Conservation (phyloP, 2,797 vertebrate genomes). For the Urophycis tenuis region DNA sequence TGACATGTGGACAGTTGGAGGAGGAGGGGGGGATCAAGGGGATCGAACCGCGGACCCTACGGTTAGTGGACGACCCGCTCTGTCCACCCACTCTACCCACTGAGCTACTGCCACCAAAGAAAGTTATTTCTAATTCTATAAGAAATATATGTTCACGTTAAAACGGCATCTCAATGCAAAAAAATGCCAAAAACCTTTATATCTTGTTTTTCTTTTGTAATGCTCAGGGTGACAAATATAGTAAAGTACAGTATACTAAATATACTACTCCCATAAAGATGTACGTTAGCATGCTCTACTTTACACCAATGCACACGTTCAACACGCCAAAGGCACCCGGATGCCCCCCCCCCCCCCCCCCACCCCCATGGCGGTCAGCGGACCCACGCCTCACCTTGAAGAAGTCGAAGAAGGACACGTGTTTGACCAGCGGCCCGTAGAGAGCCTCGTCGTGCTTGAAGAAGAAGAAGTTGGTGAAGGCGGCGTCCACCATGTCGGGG, state of each 20-base stretch:
- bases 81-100: too few species aligned
- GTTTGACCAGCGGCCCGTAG: slow-evolving; percentile 92
- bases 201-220: background rate
- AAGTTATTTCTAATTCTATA: background rate
- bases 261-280: too few species aligned
- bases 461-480: slow-evolving; percentile 99
- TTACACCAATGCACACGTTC: background rate
- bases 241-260: background rate
- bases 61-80: too few species aligned
- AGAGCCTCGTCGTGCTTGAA: slow-evolving; percentile 91
- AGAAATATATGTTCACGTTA: background rate
- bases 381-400: slow-evolving; percentile 90
- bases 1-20: too few species aligned
- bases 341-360: too few species aligned
- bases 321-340: background rate
- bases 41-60: too few species aligned
- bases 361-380: too few species aligned
- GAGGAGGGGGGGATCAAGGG: too few species aligned
- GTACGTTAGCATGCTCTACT: too few species aligned
- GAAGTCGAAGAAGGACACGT: slow-evolving; percentile 97
- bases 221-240: background rate
- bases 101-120: too few species aligned
- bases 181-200: background rate
- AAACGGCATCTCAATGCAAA: background rate
- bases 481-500: slow-evolving; percentile 82